Conservation (phyloP, 1,140 invertebrate genomes). For the Leucophenga varia region DNA sequence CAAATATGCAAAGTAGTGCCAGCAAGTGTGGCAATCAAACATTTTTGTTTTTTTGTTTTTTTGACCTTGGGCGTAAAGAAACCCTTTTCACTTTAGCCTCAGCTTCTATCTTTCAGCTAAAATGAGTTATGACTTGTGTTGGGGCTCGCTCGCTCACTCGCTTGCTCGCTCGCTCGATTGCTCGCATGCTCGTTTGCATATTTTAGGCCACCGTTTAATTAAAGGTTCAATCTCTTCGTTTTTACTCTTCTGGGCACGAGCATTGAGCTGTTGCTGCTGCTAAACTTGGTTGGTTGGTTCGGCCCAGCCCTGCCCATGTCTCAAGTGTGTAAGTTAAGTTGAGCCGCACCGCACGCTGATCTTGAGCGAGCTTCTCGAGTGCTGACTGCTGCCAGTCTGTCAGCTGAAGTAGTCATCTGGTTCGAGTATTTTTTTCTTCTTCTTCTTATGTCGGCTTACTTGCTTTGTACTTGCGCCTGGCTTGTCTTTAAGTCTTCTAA, state of each 20-base stretch:
- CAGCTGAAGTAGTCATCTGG: no score
- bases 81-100: constrained; percentile 4
- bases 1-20: constrained; percentile 49
- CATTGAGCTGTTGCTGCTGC: constrained; percentile 42
- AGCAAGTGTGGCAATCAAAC: constrained; percentile 7
- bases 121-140: constrained; percentile 54
- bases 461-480: constrained; percentile 1
- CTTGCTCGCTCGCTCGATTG: constrained; percentile 15
- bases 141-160: constrained; percentile 8
- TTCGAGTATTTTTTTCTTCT: constrained; percentile 1
- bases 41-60: no score
- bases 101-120: constrained; percentile 18
- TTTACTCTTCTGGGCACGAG: constrained; percentile 38
- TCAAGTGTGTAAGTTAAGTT: no score
- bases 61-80: not conserved
- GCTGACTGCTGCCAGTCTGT: no score
- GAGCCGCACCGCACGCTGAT: no score
- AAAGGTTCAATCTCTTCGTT: constrained; percentile 53
- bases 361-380: no score
- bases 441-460: constrained; percentile 8
- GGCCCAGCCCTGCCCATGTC: constrained; percentile 13
- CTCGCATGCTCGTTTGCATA: constrained; percentile 48
- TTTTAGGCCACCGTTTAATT: constrained; percentile 57
- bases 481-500: constrained; percentile 2
- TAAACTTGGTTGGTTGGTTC: no score